These are phyloP conservation scores for Forbesichthys agassizii DNA, from an alignment of 2,113 vertebrate species.

Conservation along the genomic window DNA sequence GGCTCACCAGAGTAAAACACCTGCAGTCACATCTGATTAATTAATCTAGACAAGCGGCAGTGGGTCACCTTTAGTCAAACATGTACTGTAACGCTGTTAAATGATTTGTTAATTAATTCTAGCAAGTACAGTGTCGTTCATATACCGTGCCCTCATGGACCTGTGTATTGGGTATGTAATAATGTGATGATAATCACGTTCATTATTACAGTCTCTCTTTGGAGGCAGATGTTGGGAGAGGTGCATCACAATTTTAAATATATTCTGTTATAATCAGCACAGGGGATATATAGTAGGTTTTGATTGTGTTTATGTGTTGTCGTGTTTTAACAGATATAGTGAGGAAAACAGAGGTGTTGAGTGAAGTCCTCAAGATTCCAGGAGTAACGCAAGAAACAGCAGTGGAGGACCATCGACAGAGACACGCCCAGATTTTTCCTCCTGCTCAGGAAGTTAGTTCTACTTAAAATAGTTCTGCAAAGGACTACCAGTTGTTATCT, in stretches of 20 bases:
- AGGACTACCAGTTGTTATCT: not conserved
- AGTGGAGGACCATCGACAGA: not conserved
- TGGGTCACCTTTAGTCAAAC: conserved; percentile 20
- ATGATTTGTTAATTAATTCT: not conserved
- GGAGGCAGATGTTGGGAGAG: not conserved
- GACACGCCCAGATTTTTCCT: conserved; percentile 14
- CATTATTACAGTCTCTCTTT: too few species aligned
- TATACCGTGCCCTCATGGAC: too few species aligned
- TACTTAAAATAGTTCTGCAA: not conserved
- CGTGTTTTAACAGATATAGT: conserved; percentile 52
- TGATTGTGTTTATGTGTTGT: not conserved
- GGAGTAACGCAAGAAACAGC: conserved; percentile 17
- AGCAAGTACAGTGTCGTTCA: too few species aligned
- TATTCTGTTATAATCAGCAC: not conserved
- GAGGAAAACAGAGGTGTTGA: conserved; percentile 52
- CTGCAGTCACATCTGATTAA: conserved; percentile 3
- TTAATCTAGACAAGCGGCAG: conserved; percentile 8
- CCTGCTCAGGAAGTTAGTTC: conserved; percentile 38
- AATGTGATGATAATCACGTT: too few species aligned
- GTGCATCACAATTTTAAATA: too few species aligned
- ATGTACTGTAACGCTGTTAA: conserved; percentile 16
- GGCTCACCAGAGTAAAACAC: conserved; percentile 5
- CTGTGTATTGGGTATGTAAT: too few species aligned
- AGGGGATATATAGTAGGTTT: not conserved
- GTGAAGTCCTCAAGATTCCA: conserved; percentile 45